These are phyloP conservation scores for Cossypha polioptera DNA, from an alignment of 2,797 vertebrate species.

Conservation along the genomic window DNA sequence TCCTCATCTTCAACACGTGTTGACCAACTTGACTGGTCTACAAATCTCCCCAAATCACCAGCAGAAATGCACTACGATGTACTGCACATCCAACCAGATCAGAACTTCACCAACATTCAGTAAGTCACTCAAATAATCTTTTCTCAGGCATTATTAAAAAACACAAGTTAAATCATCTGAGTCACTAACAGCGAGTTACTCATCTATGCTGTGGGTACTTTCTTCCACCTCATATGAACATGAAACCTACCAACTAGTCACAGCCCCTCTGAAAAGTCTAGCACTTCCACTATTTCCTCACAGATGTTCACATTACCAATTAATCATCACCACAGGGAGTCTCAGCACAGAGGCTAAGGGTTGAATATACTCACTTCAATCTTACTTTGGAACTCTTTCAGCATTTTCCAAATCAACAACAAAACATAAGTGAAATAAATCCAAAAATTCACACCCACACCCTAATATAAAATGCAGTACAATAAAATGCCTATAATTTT, in stretches of 20 bases:
- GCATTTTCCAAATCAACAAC: not conserved
- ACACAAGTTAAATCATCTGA: not conserved
- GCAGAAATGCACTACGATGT: not conserved
- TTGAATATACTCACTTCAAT: not conserved
- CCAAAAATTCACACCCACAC: not conserved
- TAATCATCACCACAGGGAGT: conserved; percentile 7
- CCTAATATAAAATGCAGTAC: not conserved
- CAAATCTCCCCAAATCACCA: not conserved
- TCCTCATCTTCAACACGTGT: not conserved
- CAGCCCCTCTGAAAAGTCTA: not conserved
- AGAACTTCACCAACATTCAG: not conserved
- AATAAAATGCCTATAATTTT: not conserved
- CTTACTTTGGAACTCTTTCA: not conserved
- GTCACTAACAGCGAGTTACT: not conserved
- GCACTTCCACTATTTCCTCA: not conserved
- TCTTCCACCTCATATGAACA: not conserved
- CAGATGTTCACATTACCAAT: conserved; percentile 16
- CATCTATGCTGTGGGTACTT: not conserved
- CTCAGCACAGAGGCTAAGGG: not conserved
- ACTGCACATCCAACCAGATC: not conserved
- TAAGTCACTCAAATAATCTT: not conserved
- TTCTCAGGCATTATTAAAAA: not conserved
- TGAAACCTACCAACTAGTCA: not conserved
- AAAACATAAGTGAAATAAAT: not conserved
- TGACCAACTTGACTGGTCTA: not conserved